Evolutionary conservation across 2,888 invertebrate species (phyloP), one percentile per base, ranked within the genome.

Genomic region (Entomobrya proxima): DNA sequence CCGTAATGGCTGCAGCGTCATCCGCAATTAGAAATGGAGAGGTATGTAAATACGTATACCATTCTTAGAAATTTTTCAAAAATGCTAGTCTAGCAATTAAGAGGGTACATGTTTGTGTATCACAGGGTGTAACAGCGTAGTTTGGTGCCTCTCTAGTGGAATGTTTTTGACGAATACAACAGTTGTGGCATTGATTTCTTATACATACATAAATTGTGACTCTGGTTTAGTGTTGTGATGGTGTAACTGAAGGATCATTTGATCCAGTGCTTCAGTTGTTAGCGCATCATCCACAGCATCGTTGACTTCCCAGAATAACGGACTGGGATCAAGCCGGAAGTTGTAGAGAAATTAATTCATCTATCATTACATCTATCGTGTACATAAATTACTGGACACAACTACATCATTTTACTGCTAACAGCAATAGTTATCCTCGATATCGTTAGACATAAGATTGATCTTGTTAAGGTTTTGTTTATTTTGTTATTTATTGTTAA

Each of bases 51-150:
- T 24, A 80, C 35, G 13, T 13, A 21, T 37, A 52, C 35, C 30
- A 37, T 21, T 37, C 44, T 67, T 9, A 61, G 37, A 52, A 15
- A 82, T n/a, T 61, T 44, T 44, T 13, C 40, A 37, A 5, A 40
- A 74, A 32, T 52, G 50, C 47, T 58, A 32, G 79, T 64, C 9
- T 67, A 67, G 79, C 52, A n/a, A 1, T 40, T 76, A 69, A 75
- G 47, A 52, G 6, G 47, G 32, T 67, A 64, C 72, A 44, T 72
- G 35, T 74, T 75, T 72, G 13, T 83, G 52, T 76, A 24, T 77
- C 74, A 32, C 79, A 85, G 85, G 85, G 85, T 30, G 79, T 85
- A 37, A 85, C 85, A 75, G 85, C 85, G 50, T 85, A 85, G 47
- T 32, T n/a, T 64, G 72, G 52, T 75, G 79, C 35, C 79, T 67